phyloP scores from a whole-genome alignment of 1,140 invertebrate genomes.

The Myzus persicae region DNA sequence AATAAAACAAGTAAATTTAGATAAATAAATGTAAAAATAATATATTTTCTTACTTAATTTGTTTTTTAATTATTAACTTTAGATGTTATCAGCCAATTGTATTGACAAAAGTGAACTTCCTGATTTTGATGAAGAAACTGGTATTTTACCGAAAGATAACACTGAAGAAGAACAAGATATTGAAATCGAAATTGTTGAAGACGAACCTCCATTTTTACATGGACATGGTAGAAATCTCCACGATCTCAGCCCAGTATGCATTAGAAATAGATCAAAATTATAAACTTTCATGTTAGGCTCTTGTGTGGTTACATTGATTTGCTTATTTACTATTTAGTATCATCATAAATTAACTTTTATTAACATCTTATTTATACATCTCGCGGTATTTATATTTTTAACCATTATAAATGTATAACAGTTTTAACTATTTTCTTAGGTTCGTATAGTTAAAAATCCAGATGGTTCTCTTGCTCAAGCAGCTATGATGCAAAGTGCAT shows the following conservation, averaged over 20 bases:
- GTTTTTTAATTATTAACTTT: slow-evolving; percentile 12
- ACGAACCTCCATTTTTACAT: slow-evolving; percentile 95
- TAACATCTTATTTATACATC: background rate
- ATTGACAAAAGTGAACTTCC: slow-evolving; percentile 86
- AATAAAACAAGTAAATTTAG: slow-evolving; percentile 71
- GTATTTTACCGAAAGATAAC: slow-evolving; percentile 86
- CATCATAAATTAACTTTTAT: background rate
- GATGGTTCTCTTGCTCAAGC: slow-evolving; percentile 97
- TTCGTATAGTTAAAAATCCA: slow-evolving; percentile 98
- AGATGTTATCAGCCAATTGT: slow-evolving; percentile 68
- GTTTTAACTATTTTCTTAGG: slow-evolving; percentile 59
- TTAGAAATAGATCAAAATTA: background rate
- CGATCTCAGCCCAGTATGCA: slow-evolving; percentile 86
- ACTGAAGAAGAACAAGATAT: slow-evolving; percentile 93
- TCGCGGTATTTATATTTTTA: background rate
- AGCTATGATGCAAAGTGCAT: slow-evolving; percentile 98
- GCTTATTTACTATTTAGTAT: too few species aligned
- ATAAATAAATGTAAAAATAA: background rate
- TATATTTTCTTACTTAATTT: background rate
- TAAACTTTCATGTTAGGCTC: background rate
- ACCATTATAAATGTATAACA: background rate
- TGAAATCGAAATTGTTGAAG: slow-evolving; percentile 98
- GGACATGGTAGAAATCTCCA: slow-evolving; percentile 88
- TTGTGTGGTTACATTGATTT: background rate
- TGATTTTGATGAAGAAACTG: slow-evolving; percentile 91